Evolutionary conservation across 2,797 vertebrate species (phyloP).

Genomic region (Tangara arthus): DNA sequence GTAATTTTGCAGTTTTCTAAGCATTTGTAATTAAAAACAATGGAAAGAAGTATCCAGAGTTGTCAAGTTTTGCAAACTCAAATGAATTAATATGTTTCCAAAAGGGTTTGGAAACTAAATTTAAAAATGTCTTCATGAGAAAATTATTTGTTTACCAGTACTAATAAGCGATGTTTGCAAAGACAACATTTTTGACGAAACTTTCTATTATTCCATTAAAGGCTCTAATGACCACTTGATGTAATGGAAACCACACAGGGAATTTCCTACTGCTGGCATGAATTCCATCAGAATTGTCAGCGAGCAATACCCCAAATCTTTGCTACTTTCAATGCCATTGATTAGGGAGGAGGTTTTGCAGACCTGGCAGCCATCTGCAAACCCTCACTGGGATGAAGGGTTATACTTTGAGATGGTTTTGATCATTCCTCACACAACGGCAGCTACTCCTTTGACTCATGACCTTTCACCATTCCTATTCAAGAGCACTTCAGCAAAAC

Average conservation of each 20-base stretch:
- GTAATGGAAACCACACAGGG: not conserved
- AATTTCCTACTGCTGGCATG: not conserved
- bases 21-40: not conserved
- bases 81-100: not conserved
- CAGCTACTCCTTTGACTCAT: not conserved
- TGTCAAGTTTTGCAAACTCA: not conserved
- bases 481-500: slow-evolving; percentile 18
- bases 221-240: not conserved
- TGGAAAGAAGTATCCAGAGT: not conserved
- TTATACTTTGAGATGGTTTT: not conserved
- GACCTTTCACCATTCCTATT: slow-evolving; percentile 36
- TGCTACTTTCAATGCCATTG: not conserved
- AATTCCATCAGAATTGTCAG: not conserved
- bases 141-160: not conserved
- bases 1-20: not conserved
- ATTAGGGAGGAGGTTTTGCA: slow-evolving; percentile 10
- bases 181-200: not conserved
- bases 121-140: not conserved
- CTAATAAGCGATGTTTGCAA: not conserved
- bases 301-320: not conserved
- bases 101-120: not conserved
- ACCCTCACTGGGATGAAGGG: not conserved
- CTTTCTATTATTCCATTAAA: not conserved
- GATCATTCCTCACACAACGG: not conserved
- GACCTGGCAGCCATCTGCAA: not conserved